Base-by-base conservation (phyloP, 2,797 vertebrate genomes). In the Aplochiton taeniatus region DNA sequence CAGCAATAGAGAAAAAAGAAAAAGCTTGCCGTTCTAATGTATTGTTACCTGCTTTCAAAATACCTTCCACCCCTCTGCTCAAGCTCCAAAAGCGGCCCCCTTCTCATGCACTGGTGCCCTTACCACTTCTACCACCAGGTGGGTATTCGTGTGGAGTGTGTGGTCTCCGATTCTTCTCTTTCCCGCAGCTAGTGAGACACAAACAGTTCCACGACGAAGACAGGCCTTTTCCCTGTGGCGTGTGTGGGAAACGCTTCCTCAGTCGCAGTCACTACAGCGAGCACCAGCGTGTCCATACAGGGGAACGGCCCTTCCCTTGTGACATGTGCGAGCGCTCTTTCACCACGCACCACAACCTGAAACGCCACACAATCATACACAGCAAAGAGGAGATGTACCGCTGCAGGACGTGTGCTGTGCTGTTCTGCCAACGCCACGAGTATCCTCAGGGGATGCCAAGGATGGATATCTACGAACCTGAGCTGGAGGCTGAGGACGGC, bases 341-440 rank as follows among this genome's bases (percentile, higher is more conserved):
- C 53, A 14, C 72, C 8, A 74, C 87, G 0, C 67, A 2, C 46
- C 81, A 81, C 13, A 73, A 73, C 57, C 85, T 90, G 13, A 92
- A 91, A 69, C 90, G 91, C 4, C 91, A 92, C 17, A 88, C 85
- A 60, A 65, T 83, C 52, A 80, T 88, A 56, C 91, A 93, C 0
- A 72, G 85, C 67, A 90, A 69, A 78, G 88, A 91, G 9, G 77
- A 76, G 42, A 83, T 83, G 62, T 90, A 86, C 73, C 76, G 71
- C 56, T 91, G 90, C 69, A 10, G 1, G 1, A 66, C 10, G n/a
- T 92, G 91, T 4, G 86, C 88, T 0, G 61, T 69, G 0, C 73
- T 91, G 20, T 91, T 90, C 83, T 91, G 91, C 61, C 83, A 68
- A 60, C 81, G 74, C 3, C 90, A 92, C 70, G 83, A 71, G 19